Evolutionary conservation across 2,113 vertebrate species (phyloP).

Genomic region (Rhinolophus sinicus): DNA sequence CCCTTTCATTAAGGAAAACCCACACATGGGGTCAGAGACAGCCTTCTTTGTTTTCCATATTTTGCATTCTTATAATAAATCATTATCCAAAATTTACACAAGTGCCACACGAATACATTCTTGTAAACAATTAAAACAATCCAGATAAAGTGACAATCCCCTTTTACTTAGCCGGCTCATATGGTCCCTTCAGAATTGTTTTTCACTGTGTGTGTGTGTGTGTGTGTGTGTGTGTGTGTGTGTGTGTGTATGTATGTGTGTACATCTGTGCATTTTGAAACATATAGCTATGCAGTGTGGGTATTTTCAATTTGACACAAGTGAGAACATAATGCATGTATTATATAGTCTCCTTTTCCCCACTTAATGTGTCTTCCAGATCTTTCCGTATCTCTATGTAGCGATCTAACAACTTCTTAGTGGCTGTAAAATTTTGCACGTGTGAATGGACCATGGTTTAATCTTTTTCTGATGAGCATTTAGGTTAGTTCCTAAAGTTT

Average conservation of each 20-base stretch:
- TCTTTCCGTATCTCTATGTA: background rate
- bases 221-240: background rate
- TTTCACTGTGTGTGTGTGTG: background rate
- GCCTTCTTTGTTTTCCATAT: background rate
- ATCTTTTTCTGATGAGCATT: background rate
- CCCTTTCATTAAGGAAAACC: background rate
- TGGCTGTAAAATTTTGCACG: background rate
- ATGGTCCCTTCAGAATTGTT: background rate
- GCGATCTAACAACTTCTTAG: background rate
- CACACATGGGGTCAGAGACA: background rate
- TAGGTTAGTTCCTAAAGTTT: background rate
- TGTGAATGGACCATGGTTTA: background rate
- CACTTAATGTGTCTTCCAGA: background rate
- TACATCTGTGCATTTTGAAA: background rate
- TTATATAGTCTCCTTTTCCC: background rate
- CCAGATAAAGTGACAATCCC: background rate
- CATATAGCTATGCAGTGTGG: background rate
- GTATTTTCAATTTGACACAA: background rate
- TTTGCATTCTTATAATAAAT: constrained; percentile 32
- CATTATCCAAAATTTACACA: constrained; percentile 2
- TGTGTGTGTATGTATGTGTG: background rate
- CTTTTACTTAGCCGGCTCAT: background rate
- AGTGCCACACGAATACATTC: background rate
- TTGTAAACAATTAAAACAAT: constrained; percentile 22
- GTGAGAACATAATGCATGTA: background rate